Percentiles rank a stretch among this genome's conserved stretches.
phyloP scores from a whole-genome alignment of 2,888 invertebrate genomes.

The Cylindroiulus punctatus region DNA sequence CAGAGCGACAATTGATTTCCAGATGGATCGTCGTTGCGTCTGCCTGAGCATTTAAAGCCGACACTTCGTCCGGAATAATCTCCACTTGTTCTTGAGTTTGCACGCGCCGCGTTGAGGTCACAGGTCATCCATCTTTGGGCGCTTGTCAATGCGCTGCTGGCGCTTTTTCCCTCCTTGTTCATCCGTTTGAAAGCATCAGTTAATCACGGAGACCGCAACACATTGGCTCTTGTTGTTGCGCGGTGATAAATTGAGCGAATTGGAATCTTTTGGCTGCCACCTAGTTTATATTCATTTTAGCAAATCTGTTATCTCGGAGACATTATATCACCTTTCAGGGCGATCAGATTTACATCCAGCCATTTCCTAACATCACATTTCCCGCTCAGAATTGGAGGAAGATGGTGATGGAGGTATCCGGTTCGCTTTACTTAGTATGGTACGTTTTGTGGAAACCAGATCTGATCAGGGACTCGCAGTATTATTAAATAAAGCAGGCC shows the following conservation, averaged over 20 bases:
- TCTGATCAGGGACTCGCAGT: neutral
- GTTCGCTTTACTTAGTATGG: neutral
- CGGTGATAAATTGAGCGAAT: slow-evolving; percentile 15
- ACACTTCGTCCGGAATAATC: neutral
- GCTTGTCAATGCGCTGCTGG: neutral
- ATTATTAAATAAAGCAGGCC: slow-evolving; percentile 18
- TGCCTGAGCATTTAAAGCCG: neutral
- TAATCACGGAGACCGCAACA: neutral
- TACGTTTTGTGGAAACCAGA: neutral
- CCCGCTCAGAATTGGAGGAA: neutral
- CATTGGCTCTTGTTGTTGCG: neutral
- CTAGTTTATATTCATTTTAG: slow-evolving; percentile 37
- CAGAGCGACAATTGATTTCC: neutral
- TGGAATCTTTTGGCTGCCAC: slow-evolving; percentile 17
- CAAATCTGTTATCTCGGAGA: slow-evolving; percentile 18
- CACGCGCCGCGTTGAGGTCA: neutral
- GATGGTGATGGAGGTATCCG: neutral
- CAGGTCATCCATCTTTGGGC: neutral
- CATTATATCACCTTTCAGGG: slow-evolving; percentile 22
- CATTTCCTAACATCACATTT: neutral
- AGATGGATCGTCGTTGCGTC: neutral
- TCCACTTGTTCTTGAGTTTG: neutral
- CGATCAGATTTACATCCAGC: slow-evolving; percentile 16
- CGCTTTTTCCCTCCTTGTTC: neutral
- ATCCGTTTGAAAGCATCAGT: neutral